These are phyloP conservation scores for Temnothorax nylanderi DNA, from an alignment of 1,140 invertebrate genomes.

Conservation along the genomic window DNA sequence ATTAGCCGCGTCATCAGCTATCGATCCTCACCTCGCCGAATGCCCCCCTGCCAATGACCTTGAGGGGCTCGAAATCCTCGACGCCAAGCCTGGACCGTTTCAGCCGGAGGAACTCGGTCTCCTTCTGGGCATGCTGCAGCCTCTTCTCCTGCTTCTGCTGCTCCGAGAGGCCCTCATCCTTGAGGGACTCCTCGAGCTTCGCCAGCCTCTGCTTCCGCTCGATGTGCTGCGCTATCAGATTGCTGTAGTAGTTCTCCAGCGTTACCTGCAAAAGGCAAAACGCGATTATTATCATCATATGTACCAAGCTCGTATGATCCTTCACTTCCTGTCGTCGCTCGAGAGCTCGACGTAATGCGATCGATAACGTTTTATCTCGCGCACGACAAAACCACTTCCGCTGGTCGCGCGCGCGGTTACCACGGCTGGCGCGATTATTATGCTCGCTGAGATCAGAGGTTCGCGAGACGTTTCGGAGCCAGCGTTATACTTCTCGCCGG, in stretches of 20 bases:
- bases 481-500: not conserved
- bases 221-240: slow-evolving; percentile 98
- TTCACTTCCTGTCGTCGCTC: slow-evolving; percentile 6
- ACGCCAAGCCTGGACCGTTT: slow-evolving; percentile 98
- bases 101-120: slow-evolving; percentile 98
- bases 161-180: slow-evolving; percentile 95
- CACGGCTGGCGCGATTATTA: slow-evolving; percentile 35
- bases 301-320: not conserved
- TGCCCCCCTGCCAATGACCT: slow-evolving; percentile 98
- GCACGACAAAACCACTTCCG: slow-evolving; percentile 53
- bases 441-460: not conserved
- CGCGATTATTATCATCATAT: slow-evolving; percentile 14
- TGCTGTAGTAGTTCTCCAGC: slow-evolving; percentile 99
- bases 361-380: slow-evolving; percentile 55
- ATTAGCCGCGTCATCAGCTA: not conserved
- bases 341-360: slow-evolving; percentile 34
- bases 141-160: slow-evolving; percentile 95
- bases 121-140: slow-evolving; percentile 98
- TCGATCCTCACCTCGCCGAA: slow-evolving; percentile 94
- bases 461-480: slow-evolving; percentile 20
- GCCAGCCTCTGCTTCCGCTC: slow-evolving; percentile 98
- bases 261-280: slow-evolving; percentile 87
- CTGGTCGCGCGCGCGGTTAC: not conserved
- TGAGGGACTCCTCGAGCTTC: slow-evolving; percentile 97
- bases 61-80: slow-evolving; percentile 99